Evolutionary conservation across 2,797 vertebrate genomes (phyloP), one percentile per base, ranked within the genome.

Genomic region (Paedocypris micromegethes): DNA sequence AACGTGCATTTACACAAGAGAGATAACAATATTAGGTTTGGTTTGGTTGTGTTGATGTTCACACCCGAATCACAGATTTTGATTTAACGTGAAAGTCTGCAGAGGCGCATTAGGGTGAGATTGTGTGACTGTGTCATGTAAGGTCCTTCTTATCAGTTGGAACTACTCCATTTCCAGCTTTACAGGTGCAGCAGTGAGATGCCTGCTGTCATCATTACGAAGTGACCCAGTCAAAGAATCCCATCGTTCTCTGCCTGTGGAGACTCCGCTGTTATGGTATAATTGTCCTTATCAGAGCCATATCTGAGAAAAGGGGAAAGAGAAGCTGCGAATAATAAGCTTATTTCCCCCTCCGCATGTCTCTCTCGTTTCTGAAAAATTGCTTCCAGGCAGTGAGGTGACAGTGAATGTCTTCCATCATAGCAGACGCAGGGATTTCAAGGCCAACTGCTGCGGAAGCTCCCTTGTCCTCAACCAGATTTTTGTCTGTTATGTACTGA

Each of bases 401-500:
- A 52, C 45, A 51, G 64, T 56, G 51, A 68, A 59, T 47, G 45
- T 2, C 46, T 72, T 69, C 62, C 72, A 72, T 74, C 72, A 49
- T 38, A 49, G 57, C 55, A 5, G 49, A 52, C 39, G 1, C 39
- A 47, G 39, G 47, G 55, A 61, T 57, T 56, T 74, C 71, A 66
- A 66, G 52, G 65, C 41, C 48, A 64, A 54, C 57, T 44, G 59
- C 55, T 48, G 7, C 42, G 48, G 47, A 51, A 54, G 6, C n/a
- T 8, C 42, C 54, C 49, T 58, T 72, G 53, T 66, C 60, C 59
- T 73, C 54, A 72, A 58, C 49, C 9, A 58, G 49, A 23, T 64
- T 48, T 55, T 55, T 38, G 6, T 6, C 45, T 23, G 52, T 40
- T 43, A 62, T 57, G 49, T 70, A 37, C 44, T 0, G 4, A 64